Evolutionary conservation across 2,113 vertebrate species (phyloP).

Genomic region (Hypomesus transpacificus): DNA sequence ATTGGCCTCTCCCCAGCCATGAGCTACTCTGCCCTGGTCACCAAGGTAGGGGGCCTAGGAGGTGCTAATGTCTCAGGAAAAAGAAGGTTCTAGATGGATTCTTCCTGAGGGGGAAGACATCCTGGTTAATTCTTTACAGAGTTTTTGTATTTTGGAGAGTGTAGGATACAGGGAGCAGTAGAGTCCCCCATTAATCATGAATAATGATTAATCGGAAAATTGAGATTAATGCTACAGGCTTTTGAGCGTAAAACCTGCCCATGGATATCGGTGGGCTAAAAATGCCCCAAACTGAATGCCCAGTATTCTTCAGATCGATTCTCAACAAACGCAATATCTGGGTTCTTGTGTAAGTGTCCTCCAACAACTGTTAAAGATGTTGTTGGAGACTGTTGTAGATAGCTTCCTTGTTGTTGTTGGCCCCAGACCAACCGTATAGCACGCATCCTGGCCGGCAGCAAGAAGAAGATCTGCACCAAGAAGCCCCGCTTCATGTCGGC

Average conservation of each 20-base stretch:
- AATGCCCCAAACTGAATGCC: too few relatives aligned
- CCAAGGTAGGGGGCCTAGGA: slow-evolving; percentile 69
- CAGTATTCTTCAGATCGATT: too few relatives aligned
- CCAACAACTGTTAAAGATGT: neutral
- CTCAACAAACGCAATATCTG: too few relatives aligned
- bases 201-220: too few relatives aligned
- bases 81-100: neutral
- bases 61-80: neutral
- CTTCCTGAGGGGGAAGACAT: neutral
- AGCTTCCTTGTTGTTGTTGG: slow-evolving; percentile 44
- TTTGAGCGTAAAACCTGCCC: too few relatives aligned
- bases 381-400: slow-evolving; percentile 22
- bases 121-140: neutral
- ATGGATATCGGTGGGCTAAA: too few relatives aligned
- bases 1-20: slow-evolving; percentile 96
- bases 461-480: slow-evolving; percentile 99
- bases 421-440: slow-evolving; percentile 92
- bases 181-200: too few relatives aligned
- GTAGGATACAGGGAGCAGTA: too few relatives aligned
- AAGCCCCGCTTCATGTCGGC: slow-evolving; percentile 99
- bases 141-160: neutral
- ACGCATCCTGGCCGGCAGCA: slow-evolving; percentile 95
- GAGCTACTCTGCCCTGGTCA: slow-evolving; percentile 97
- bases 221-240: neutral
- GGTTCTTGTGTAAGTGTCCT: too few relatives aligned